Conservation (phyloP, 1,140 invertebrate genomes). For the Drosophila lowei region DNA sequence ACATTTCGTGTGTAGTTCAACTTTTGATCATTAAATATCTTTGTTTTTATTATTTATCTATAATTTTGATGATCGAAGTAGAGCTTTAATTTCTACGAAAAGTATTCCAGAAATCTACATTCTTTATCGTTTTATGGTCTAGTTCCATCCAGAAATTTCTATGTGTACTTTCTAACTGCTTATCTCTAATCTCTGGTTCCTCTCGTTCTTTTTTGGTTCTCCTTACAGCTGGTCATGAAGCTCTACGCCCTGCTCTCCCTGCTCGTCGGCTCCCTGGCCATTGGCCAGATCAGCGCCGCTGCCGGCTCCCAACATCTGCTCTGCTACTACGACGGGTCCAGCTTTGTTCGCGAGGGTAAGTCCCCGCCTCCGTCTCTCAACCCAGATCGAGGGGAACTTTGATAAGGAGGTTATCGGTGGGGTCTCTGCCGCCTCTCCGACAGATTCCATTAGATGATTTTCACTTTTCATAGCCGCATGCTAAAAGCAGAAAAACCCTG, state of each 20-base stretch:
- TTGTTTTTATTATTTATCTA: too few relatives aligned
- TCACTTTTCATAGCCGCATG: slow-evolving; percentile 56
- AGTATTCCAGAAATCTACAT: too few relatives aligned
- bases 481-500: slow-evolving; percentile 32
- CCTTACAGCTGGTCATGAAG: slow-evolving; percentile 64
- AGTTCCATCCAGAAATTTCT: too few relatives aligned
- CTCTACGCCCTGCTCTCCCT: slow-evolving; percentile 69
- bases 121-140: too few relatives aligned
- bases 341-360: slow-evolving; percentile 87
- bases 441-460: slow-evolving; percentile 56
- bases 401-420: slow-evolving; percentile 42
- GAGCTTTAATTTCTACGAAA: too few relatives aligned
- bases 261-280: slow-evolving; percentile 73
- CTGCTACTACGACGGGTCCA: slow-evolving; percentile 88
- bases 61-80: too few relatives aligned
- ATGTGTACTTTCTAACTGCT: background rate
- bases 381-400: background rate
- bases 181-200: slow-evolving; percentile 17
- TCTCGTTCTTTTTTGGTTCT: background rate
- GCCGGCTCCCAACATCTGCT: slow-evolving; percentile 85
- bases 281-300: slow-evolving; percentile 57
- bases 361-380: background rate
- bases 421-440: too few relatives aligned
- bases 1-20: too few relatives aligned
- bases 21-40: too few relatives aligned